Conservation (phyloP, 2,113 vertebrate species). For the Pterocles burchelli region DNA sequence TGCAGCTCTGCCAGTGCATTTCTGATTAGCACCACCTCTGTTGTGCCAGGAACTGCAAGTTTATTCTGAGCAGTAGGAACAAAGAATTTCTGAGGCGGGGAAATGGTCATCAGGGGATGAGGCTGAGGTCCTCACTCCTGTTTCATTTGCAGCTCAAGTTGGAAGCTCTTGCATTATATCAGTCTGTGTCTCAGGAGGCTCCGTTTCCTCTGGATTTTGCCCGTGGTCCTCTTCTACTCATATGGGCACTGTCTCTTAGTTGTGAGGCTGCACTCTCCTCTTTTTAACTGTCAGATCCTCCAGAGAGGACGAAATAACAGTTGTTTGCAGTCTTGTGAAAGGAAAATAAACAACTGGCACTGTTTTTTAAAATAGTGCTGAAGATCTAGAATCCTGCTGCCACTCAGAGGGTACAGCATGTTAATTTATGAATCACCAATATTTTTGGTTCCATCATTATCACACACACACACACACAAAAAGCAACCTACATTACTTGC, state of each 20-base stretch:
- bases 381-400: slow-evolving; percentile 39
- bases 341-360: slow-evolving; percentile 51
- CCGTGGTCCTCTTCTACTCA: background rate
- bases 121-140: background rate
- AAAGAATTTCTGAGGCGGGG: slow-evolving; percentile 25
- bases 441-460: slow-evolving; percentile 63
- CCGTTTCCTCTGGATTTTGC: background rate
- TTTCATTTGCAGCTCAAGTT: background rate
- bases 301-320: background rate
- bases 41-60: background rate
- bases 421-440: slow-evolving; percentile 65
- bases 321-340: slow-evolving; percentile 27
- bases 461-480: background rate
- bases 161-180: background rate
- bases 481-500: slow-evolving; percentile 41
- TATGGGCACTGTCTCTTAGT: background rate
- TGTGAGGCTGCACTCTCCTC: background rate
- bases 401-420: slow-evolving; percentile 26
- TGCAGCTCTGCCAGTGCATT: background rate
- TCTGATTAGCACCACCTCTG: background rate
- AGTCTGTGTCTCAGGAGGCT: background rate
- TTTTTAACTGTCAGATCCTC: background rate
- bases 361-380: slow-evolving; percentile 29
- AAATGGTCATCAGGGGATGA: slow-evolving; percentile 18
- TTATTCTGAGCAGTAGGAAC: slow-evolving; percentile 13